Evolutionary conservation across 2,888 invertebrate species (phyloP).

Genomic region (Malacosoma neustria): DNA sequence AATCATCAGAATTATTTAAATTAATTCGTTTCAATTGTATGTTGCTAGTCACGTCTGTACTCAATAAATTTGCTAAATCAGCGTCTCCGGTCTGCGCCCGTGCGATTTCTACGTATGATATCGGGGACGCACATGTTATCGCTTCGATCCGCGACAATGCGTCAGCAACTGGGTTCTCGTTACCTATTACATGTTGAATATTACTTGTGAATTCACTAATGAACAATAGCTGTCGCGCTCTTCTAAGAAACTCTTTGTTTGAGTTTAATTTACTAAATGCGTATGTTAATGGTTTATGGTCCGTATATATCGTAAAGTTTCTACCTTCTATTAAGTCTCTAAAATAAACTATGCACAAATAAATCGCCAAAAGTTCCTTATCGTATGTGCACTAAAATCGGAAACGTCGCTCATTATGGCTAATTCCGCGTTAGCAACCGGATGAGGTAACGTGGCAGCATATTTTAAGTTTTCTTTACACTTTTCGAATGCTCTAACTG

Average conservation of each 20-base stretch:
- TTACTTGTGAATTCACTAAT: constrained; percentile 8
- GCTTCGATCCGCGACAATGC: constrained; percentile 10
- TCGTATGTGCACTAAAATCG: no score
- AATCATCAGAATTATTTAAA: neutral
- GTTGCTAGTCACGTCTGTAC: neutral
- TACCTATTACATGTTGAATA: constrained; percentile 8
- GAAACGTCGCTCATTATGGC: no score
- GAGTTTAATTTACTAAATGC: constrained; percentile 2
- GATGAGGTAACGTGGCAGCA: no score
- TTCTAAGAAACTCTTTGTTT: constrained; percentile 1
- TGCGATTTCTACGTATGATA: constrained; percentile 10
- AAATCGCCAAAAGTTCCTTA: neutral
- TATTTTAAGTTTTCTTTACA: no score
- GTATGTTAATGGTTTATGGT: constrained; percentile 1
- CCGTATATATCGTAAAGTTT: neutral
- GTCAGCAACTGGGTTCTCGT: constrained; percentile 10
- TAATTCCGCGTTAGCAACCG: no score
- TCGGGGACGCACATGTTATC: constrained; percentile 5
- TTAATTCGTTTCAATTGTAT: neutral
- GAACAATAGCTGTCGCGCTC: constrained; percentile 2
- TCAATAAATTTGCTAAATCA: neutral
- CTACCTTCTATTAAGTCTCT: constrained; percentile 3
- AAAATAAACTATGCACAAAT: neutral
- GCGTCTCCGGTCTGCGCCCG: constrained; percentile 4
- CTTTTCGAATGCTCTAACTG: no score